Evolutionary conservation across 2,888 invertebrate species (phyloP).

Genomic region (Thalpophila matura): DNA sequence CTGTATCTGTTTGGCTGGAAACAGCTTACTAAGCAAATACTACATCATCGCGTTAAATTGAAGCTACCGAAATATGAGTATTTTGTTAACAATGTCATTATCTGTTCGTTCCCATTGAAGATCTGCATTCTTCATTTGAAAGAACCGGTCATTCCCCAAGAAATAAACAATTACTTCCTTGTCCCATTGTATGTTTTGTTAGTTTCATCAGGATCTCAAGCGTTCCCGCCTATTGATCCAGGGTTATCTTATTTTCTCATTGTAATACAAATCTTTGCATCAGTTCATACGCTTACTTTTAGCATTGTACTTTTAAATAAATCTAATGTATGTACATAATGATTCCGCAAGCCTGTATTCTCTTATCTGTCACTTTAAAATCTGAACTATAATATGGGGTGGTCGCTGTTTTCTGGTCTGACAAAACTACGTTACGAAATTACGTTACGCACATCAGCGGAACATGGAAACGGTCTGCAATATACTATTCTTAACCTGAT

Average conservation of each 20-base stretch:
- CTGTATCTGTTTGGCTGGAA: background rate
- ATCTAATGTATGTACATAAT: background rate
- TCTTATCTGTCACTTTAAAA: constrained; percentile 1
- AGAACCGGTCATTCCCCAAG: background rate
- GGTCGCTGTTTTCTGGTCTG: background rate
- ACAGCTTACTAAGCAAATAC: background rate
- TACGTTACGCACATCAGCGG: constrained; percentile 28
- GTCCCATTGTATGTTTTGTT: constrained; percentile 1
- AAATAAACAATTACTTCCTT: constrained; percentile 17
- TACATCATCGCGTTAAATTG: background rate
- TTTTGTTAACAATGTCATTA: background rate
- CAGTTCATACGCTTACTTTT: background rate
- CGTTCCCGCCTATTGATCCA: background rate
- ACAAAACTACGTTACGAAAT: constrained; percentile 20
- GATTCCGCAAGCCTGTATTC: background rate
- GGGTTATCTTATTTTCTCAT: background rate
- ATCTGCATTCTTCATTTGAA: constrained; percentile 2
- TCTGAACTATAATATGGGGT: background rate
- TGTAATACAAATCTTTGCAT: background rate
- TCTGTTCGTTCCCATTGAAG: background rate
- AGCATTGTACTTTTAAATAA: background rate
- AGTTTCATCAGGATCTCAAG: background rate
- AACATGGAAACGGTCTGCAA: constrained; percentile 53
- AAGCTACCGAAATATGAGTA: background rate
- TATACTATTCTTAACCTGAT: constrained; percentile 67